Evolutionary conservation across 2,113 vertebrate species (phyloP).

Genomic region (Castor canadensis): DNA sequence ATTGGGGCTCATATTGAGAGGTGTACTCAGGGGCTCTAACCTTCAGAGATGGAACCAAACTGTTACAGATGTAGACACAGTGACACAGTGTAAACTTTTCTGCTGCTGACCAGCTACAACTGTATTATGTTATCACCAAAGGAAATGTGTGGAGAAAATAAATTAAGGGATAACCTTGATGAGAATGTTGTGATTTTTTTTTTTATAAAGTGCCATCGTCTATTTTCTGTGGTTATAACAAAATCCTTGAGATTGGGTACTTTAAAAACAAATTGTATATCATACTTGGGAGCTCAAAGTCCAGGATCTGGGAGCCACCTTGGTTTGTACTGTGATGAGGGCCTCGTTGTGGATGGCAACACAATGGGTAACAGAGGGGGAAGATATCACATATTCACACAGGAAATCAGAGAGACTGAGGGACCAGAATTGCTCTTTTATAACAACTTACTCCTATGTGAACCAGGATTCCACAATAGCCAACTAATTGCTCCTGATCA

Average conservation of each 20-base stretch:
- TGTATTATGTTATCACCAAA: neutral
- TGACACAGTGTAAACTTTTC: neutral
- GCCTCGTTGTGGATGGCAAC: fast-evolving
- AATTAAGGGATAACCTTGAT: neutral
- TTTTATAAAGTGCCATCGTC: neutral
- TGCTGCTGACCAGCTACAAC: neutral
- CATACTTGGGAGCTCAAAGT: too few relatives aligned
- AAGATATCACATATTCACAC: neutral
- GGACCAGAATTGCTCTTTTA: too few relatives aligned
- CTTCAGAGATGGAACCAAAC: neutral
- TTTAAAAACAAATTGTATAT: neutral
- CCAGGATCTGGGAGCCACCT: neutral
- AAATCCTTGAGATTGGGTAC: neutral
- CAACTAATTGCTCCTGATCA: neutral
- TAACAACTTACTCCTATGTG: neutral
- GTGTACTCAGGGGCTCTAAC: neutral
- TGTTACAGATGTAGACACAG: neutral
- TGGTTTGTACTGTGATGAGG: neutral
- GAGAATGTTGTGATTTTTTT: neutral
- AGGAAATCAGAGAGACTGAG: neutral
- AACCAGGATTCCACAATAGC: too few relatives aligned
- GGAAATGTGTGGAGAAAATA: neutral
- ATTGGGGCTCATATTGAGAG: neutral
- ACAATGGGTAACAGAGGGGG: fast-evolving
- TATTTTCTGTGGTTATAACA: neutral